Evolutionary conservation across 2,888 invertebrate species (phyloP), one percentile per base, ranked within the genome.

Genomic region (Anoncus sp.): DNA sequence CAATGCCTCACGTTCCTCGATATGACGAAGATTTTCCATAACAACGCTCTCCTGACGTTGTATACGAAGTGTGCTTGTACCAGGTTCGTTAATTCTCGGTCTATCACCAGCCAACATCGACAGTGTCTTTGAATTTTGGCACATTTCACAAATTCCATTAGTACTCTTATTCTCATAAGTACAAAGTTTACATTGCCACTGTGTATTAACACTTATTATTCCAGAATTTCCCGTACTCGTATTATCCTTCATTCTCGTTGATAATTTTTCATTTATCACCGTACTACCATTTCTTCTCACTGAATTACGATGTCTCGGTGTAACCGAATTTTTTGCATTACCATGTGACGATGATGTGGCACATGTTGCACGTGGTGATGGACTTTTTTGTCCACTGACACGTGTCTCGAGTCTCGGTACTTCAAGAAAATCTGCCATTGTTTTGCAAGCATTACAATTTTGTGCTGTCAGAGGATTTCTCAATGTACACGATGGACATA

Each of bases 1-100:
- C 89, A 96, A 93, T 5, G 98, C 98, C 89, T 97, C 96, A 80
- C 95, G 95, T 89, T 98, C 98, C 88, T 98, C 98, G 55, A 96
- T 93, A 72, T 96, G 93, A 0, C 97, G 92, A 59, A 97, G 91
- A 78, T 97, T 96, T 87, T 97, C 97, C 95, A 97, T 96, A 4
- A 96, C 94, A 51, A 96, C 95, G 84, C 96, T 96, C 87, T 96
- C 96, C 82, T 95, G 95, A 1, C 95, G 91, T 81, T 90, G 92
- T 82, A 92, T 91, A 27, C 92, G 92, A 65, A 93, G 91, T 38
- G 90, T 91, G 82, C 84, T 89, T 49, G 89, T 87, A 74, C 91
- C 91, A 38, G 86, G 89, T 86, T 85, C 93, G 86, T 87, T 91
- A 12, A 71, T 72, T 84, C 89, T 84, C 35, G 90, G 87, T 60